These are phyloP conservation scores for human DNA, from an alignment of 2,113 vertebrate genomes.

Conservation along the genomic window DNA sequence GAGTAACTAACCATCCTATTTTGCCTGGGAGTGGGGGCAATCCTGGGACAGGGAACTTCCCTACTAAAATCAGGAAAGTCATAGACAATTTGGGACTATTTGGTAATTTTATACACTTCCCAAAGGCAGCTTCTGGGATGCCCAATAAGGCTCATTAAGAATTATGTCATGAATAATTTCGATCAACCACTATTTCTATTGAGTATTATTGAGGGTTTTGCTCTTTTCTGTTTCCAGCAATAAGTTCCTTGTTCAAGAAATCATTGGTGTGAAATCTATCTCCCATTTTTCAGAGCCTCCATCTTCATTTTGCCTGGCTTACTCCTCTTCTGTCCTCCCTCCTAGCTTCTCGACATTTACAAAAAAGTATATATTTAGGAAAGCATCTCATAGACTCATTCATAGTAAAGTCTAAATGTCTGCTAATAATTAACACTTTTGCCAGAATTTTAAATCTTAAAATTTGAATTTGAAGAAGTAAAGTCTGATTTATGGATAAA, in stretches of 20 bases:
- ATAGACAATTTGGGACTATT: background rate
- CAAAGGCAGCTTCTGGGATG: background rate
- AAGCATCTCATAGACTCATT: background rate
- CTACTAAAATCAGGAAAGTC: background rate
- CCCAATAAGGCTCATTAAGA: background rate
- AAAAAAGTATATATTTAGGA: background rate
- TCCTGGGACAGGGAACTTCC: background rate
- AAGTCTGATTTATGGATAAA: background rate
- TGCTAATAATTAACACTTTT: background rate
- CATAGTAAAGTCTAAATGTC: background rate
- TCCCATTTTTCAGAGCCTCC: background rate
- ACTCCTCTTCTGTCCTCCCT: background rate
- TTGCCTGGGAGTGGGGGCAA: background rate
- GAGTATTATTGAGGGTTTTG: background rate
- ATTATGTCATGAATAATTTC: background rate
- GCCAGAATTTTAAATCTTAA: background rate
- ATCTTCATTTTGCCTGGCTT: background rate
- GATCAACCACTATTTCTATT: background rate
- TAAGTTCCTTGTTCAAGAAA: background rate
- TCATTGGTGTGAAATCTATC: background rate
- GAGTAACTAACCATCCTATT: background rate
- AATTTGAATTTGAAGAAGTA: background rate
- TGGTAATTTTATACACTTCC: background rate
- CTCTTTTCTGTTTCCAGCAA: background rate
- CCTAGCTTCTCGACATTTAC: background rate